phyloP scores from a whole-genome alignment of 2,113 vertebrate genomes.

The Pterophyllum scalare region DNA sequence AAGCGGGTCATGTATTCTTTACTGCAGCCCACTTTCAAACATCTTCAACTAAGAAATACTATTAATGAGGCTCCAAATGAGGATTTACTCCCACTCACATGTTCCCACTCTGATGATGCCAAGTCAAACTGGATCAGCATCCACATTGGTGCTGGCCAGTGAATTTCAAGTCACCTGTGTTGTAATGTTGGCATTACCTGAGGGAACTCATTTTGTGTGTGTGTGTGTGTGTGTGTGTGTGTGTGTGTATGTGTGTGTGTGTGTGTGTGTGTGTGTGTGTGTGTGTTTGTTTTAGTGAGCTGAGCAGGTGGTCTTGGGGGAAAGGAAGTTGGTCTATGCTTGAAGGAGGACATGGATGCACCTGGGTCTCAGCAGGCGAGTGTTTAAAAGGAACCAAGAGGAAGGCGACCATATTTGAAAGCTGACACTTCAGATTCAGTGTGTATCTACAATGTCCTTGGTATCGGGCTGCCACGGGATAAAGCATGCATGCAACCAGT shows the following conservation, averaged over 20 bases:
- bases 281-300: slow-evolving; percentile 4
- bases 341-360: slow-evolving; percentile 46
- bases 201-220: neutral
- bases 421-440: slow-evolving; percentile 57
- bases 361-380: slow-evolving; percentile 62
- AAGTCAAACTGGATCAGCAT: slow-evolving; percentile 59
- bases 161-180: slow-evolving; percentile 45
- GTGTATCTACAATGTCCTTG: slow-evolving; percentile 11
- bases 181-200: slow-evolving; percentile 31
- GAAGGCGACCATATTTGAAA: slow-evolving; percentile 62
- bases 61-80: slow-evolving; percentile 48
- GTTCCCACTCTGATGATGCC: slow-evolving; percentile 29
- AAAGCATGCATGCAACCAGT: slow-evolving; percentile 4
- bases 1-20: slow-evolving; percentile 46
- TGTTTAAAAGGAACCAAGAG: slow-evolving; percentile 44
- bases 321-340: slow-evolving; percentile 5
- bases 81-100: slow-evolving; percentile 63
- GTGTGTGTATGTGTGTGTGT: no score
- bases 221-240: no score
- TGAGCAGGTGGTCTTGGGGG: slow-evolving; percentile 64
- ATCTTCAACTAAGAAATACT: slow-evolving; percentile 41
- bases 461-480: slow-evolving; percentile 10
- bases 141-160: slow-evolving; percentile 17
- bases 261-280: neutral
- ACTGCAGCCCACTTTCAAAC: slow-evolving; percentile 44